Conservation (phyloP, 2,888 invertebrate species). For the Holacanthella duospinosa region DNA sequence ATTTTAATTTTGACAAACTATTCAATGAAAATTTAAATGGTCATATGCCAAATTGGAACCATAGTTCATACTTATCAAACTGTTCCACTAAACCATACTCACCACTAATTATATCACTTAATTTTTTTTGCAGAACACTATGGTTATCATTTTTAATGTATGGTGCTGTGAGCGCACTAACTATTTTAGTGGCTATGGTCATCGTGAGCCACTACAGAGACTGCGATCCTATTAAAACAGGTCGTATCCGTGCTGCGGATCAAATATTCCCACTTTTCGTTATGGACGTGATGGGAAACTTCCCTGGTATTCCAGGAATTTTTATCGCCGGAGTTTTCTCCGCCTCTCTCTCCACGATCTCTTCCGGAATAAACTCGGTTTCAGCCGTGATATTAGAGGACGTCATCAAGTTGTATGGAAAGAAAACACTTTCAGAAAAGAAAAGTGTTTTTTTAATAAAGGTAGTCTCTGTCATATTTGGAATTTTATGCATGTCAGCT, state of each 20-base stretch:
- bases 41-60: too few species aligned
- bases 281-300: slow-evolving; percentile 63
- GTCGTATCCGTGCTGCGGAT: slow-evolving; percentile 60
- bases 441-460: neutral
- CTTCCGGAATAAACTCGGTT: slow-evolving; percentile 5
- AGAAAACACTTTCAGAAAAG: neutral
- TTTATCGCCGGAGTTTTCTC: slow-evolving; percentile 8
- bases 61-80: too few species aligned
- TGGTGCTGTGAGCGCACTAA: neutral
- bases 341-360: slow-evolving; percentile 3
- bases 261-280: slow-evolving; percentile 82
- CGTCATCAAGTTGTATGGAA: neutral
- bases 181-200: neutral
- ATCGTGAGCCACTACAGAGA: slow-evolving; percentile 1
- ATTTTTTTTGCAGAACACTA: neutral
- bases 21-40: too few species aligned
- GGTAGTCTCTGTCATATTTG: neutral
- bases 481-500: slow-evolving; percentile 1
- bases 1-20: too few species aligned
- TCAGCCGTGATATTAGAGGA: slow-evolving; percentile 6
- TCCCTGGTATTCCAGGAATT: slow-evolving; percentile 42
- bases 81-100: too few species aligned
- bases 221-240: slow-evolving; percentile 12
- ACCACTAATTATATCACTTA: too few species aligned
- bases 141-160: slow-evolving; percentile 1